These are phyloP conservation scores for Ischnus inquisitorius DNA, from an alignment of 2,888 invertebrate species.

Conservation along the genomic window DNA sequence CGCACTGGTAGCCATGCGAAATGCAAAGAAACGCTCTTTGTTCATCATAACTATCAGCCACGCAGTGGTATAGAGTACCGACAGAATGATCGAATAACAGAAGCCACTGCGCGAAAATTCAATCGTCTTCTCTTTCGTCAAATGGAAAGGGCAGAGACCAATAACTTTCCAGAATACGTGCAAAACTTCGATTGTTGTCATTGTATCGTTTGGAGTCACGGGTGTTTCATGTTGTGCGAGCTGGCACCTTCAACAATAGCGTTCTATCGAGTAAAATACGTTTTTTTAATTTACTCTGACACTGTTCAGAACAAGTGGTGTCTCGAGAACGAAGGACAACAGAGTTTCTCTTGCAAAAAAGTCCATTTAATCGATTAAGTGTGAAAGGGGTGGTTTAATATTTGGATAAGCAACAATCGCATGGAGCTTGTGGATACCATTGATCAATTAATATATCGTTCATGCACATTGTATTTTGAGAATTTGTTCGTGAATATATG, in stretches of 20 bases:
- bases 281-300: too few relatives aligned
- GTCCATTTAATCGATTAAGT: too few relatives aligned
- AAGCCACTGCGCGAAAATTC: slow-evolving; percentile 21
- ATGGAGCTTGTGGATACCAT: too few relatives aligned
- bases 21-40: not conserved
- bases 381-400: too few relatives aligned
- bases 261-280: too few relatives aligned
- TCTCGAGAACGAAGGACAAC: too few relatives aligned
- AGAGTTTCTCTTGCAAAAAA: too few relatives aligned
- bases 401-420: too few relatives aligned
- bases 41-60: slow-evolving; percentile 32
- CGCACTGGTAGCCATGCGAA: not conserved
- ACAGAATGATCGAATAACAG: slow-evolving; percentile 25
- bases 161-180: slow-evolving; percentile 54
- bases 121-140: slow-evolving; percentile 18
- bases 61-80: not conserved
- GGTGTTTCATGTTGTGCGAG: not conserved
- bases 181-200: slow-evolving; percentile 28
- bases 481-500: too few relatives aligned
- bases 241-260: not conserved
- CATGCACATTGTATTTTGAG: too few relatives aligned
- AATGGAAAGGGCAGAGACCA: slow-evolving; percentile 48
- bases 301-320: too few relatives aligned
- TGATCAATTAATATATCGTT: too few relatives aligned
- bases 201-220: not conserved